Evolutionary conservation across 2,888 invertebrate species (phyloP), one percentile per base, ranked within the genome.

Genomic region (Frankliniella intonsa): DNA sequence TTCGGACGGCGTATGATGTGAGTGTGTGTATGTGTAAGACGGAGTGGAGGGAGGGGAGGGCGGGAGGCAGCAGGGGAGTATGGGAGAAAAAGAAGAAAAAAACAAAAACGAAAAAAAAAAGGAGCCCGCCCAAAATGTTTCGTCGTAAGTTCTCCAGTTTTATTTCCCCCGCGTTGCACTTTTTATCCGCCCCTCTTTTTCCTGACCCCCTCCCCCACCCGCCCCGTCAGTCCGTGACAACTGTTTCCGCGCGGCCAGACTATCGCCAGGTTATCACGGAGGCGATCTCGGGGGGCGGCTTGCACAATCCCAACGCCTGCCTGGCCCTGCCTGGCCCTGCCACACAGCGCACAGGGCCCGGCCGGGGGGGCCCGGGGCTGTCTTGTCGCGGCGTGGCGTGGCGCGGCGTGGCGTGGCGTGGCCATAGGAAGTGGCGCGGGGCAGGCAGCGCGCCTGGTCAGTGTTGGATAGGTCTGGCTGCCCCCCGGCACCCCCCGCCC

Each of bases 301-400:
- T 69, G 22, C 69, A 69, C 69, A 69, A 69, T 69, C 69, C 69
- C 22, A 11, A 69, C 69, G 69, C 69, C 69, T n/a, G n/a, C n/a
- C 69, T 22, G 69, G 69, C 69, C 38, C 69, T 7, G 69, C 69
- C 69, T 22, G n/a, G 55, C 55, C 55, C 55, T 12, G 55, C 38
- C 38, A 5, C 38, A 38, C 38, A 38, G 38, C 38, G 38, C 38
- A 55, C 55, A 69, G 0, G n/a, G 22, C 22, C 22, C 14, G 14
- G 17, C 55, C 5, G 55, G 2, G 17, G 55, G 11, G 55, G 55
- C 55, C 55, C 38, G 14, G 55, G 22, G 69, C 69, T 19, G 69
- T 10, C 69, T 11, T 22, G 69, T 69, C 69, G n/a, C n/a, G 69
- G 65, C 65, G 55, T 7, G 8, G 55, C 65, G 65, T 19, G 65